A percentile compares a stretch with the other conserved stretches of the same genome.
These are phyloP conservation scores for Chelon auratus DNA, from an alignment of 2,797 vertebrate species.

Conservation along the genomic window DNA sequence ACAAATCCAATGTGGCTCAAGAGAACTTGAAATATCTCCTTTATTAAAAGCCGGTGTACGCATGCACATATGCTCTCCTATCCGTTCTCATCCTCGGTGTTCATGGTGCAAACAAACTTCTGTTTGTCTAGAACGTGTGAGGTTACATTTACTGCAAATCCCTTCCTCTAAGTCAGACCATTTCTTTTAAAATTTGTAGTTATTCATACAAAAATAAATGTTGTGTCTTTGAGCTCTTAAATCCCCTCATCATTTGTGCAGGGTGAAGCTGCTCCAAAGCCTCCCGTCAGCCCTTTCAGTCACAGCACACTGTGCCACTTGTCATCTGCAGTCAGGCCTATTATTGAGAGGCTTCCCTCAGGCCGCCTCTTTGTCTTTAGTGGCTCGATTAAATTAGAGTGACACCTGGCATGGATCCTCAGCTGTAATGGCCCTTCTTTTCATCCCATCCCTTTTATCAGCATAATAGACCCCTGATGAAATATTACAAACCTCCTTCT, in stretches of 20 bases:
- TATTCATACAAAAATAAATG: conserved; percentile 3
- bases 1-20: conserved; percentile 37
- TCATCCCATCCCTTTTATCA: conserved; percentile 67
- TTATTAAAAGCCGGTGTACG: conserved; percentile 28
- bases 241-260: conserved; percentile 36
- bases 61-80: conserved; percentile 32
- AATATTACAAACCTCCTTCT: conserved; percentile 61
- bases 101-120: conserved; percentile 40
- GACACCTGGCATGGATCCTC: conserved; percentile 71
- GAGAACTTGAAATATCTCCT: conserved; percentile 35
- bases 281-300: conserved; percentile 51
- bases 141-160: conserved; percentile 1
- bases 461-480: conserved; percentile 68
- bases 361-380: conserved; percentile 75
- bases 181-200: conserved; percentile 14
- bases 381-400: conserved; percentile 73
- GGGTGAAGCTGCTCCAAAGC: conserved; percentile 34
- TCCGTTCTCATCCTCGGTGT: conserved; percentile 30
- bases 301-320: conserved; percentile 62
- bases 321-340: conserved; percentile 69
- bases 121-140: conserved; percentile 34
- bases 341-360: conserved; percentile 67
- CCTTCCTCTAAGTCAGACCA: conserved; percentile 10
- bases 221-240: conserved; percentile 4
- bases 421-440: conserved; percentile 63